Percentiles rank a stretch among this genome's conserved stretches.
Conservation (phyloP, 2,888 invertebrate species). For the Drosophila neotestacea region DNA sequence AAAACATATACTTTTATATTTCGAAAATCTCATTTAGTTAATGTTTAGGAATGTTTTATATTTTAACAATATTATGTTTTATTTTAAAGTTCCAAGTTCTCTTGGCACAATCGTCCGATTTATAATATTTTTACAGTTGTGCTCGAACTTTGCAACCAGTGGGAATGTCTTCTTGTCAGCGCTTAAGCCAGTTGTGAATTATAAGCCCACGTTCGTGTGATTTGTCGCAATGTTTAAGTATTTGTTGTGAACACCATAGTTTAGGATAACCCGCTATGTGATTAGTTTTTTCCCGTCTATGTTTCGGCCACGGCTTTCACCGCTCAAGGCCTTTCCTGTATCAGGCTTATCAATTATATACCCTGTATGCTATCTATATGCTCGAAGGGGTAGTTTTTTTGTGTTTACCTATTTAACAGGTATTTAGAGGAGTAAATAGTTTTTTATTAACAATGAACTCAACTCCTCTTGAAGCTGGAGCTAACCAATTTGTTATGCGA, state of each 20-base stretch:
- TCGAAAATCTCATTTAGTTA: no score
- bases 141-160: neutral
- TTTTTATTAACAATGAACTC: neutral
- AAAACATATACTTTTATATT: no score
- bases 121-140: neutral
- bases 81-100: no score
- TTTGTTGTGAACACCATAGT: neutral
- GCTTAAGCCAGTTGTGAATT: constrained; percentile 27
- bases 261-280: neutral
- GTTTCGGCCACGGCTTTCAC: constrained; percentile 33
- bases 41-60: no score
- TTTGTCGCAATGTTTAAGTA: constrained; percentile 2
- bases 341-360: constrained; percentile 17
- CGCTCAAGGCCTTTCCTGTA: constrained; percentile 21
- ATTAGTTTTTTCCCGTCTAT: constrained; percentile 1
- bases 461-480: neutral
- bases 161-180: neutral
- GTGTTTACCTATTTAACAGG: neutral
- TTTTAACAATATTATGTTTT: no score
- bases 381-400: neutral
- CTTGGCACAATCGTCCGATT: no score
- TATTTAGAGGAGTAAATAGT: neutral
- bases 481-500: neutral
- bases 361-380: constrained; percentile 1
- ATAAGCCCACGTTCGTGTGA: constrained; percentile 2